Percentiles rank a stretch among this genome's conserved stretches.
phyloP scores from a whole-genome alignment of 2,113 vertebrate species.

The Pterophyllum scalare region DNA sequence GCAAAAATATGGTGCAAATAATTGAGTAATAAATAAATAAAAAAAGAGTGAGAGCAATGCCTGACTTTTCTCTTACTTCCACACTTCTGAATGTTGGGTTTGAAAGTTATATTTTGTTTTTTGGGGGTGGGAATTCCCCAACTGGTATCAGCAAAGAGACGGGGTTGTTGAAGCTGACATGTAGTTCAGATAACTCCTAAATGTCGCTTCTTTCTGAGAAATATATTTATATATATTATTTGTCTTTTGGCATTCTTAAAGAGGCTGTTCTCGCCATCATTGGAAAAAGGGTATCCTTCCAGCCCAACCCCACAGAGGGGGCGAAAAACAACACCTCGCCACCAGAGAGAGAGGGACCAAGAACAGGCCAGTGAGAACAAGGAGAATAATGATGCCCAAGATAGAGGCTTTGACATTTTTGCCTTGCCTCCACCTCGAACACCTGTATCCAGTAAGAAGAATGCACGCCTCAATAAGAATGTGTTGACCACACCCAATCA shows the following conservation, averaged over 20 bases:
- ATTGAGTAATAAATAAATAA: background rate
- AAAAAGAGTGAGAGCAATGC: background rate
- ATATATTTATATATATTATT: background rate
- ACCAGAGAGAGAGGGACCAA: constrained; percentile 48
- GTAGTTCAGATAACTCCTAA: background rate
- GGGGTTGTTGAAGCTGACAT: background rate
- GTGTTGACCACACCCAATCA: constrained; percentile 74
- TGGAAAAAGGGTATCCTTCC: constrained; percentile 46
- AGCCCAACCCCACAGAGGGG: constrained; percentile 52
- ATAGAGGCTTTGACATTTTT: constrained; percentile 77
- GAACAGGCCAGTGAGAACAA: constrained; percentile 81
- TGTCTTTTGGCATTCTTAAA: constrained; percentile 32
- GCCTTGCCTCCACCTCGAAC: constrained; percentile 82
- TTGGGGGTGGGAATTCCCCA: background rate
- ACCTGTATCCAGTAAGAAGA: constrained; percentile 76
- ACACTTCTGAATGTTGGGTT: background rate
- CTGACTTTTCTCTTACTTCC: background rate
- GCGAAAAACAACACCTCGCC: constrained; percentile 17
- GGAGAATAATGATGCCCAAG: constrained; percentile 80
- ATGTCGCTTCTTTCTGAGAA: background rate
- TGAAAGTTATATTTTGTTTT: background rate
- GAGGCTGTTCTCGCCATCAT: constrained; percentile 51
- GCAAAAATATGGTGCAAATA: background rate
- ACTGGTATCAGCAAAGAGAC: background rate
- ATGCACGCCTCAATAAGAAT: constrained; percentile 67